Conservation (phyloP, 2,113 vertebrate species). For the Xenotilapia caudafasciata region DNA sequence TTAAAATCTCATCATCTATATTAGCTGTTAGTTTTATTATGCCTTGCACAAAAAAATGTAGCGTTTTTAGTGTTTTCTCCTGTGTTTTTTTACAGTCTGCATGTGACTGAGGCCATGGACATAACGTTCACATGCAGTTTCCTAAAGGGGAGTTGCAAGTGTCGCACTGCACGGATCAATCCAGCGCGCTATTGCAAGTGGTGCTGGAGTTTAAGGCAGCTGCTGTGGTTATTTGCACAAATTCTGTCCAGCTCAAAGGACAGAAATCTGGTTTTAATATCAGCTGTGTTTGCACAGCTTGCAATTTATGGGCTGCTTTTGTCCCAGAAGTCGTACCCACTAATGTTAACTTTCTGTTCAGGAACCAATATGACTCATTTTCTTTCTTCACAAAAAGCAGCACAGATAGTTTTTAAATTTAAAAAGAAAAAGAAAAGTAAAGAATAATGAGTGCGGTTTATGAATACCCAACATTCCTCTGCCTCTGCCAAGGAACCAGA, state of each 20-base stretch:
- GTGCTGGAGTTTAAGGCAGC: neutral
- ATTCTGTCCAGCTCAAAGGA: neutral
- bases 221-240: neutral
- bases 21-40: neutral
- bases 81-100: neutral
- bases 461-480: conserved; percentile 29
- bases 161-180: neutral
- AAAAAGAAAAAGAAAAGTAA: neutral
- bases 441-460: conserved; percentile 24
- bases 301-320: conserved; percentile 2
- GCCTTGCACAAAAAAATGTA: neutral
- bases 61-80: fast-evolving
- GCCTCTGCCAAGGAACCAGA: neutral
- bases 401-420: neutral
- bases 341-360: neutral
- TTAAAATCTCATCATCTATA: neutral
- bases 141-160: neutral
- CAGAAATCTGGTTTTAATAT: conserved; percentile 19
- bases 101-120: neutral
- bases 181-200: neutral
- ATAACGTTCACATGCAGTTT: neutral
- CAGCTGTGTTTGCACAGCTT: conserved; percentile 42
- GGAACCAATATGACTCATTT: neutral
- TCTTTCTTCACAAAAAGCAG: neutral
- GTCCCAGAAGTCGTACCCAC: neutral